A percentile compares a stretch with the other conserved stretches of the same genome.
phyloP scores from a whole-genome alignment of 2,888 invertebrate genomes.

The Sinhomidia bicolor region DNA sequence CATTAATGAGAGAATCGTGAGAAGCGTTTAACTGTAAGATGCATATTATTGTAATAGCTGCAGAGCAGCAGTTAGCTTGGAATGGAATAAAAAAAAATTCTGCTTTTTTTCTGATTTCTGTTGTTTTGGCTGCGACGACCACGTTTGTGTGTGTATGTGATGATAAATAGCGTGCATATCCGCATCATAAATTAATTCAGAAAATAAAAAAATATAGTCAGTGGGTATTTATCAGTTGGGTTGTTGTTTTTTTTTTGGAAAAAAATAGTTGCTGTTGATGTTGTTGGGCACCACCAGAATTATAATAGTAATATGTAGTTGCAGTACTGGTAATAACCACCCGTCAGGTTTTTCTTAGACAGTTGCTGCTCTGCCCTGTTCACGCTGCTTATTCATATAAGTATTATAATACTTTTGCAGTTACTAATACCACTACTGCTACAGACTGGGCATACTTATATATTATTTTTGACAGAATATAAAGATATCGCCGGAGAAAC shows the following conservation, averaged over 20 bases:
- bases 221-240: not conserved
- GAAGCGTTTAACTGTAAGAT: not conserved
- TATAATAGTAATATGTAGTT: not conserved
- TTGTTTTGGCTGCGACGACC: not conserved
- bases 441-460: not conserved
- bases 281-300: not conserved
- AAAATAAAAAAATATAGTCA: conserved; percentile 20
- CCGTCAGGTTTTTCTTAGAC: not conserved
- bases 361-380: not conserved
- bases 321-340: not conserved
- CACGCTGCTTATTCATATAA: not conserved
- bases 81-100: not conserved
- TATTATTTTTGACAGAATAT: conserved; percentile 12
- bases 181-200: conserved; percentile 64
- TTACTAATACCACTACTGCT: no score
- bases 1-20: conserved; percentile 18
- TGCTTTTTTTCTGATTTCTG: not conserved
- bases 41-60: no score
- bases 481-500: conserved; percentile 20
- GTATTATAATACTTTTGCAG: no score
- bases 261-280: no score
- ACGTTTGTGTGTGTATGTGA: not conserved
- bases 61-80: no score
- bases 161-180: conserved; percentile 52
- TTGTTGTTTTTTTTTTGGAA: not conserved